phyloP scores from a whole-genome alignment of 2,797 vertebrate species.

The Anas bernieri region DNA sequence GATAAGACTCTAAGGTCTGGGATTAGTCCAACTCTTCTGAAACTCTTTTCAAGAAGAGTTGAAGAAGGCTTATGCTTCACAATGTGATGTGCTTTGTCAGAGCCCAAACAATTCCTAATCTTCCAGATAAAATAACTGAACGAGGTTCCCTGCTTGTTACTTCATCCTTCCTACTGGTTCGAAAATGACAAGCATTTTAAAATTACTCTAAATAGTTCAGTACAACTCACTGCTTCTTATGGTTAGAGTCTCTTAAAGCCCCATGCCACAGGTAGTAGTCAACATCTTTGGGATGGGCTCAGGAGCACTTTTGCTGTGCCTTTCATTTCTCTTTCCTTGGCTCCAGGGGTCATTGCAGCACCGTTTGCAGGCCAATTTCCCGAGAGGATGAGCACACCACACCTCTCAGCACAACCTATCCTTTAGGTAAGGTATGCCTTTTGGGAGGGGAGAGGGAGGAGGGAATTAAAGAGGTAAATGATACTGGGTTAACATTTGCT shows the following conservation, averaged over 20 bases:
- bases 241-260: background rate
- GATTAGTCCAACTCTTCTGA: background rate
- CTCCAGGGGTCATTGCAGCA: constrained; percentile 9
- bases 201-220: background rate
- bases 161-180: background rate
- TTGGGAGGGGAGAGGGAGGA: no score
- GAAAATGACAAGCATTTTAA: background rate
- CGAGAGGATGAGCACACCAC: background rate
- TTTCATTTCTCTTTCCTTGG: constrained; percentile 12
- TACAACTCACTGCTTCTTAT: background rate
- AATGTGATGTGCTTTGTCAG: background rate
- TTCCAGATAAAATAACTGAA: background rate
- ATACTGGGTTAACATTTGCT: background rate
- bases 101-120: background rate
- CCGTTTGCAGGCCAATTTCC: fast-evolving
- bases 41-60: background rate
- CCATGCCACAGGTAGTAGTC: background rate
- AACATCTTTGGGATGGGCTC: background rate
- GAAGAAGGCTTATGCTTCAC: background rate
- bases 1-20: background rate
- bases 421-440: background rate
- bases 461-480: background rate
- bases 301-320: background rate
- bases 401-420: background rate
- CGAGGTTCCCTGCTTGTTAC: background rate